phyloP scores from a whole-genome alignment of 2,113 vertebrate genomes.

The Trichomycterus rosablanca region DNA sequence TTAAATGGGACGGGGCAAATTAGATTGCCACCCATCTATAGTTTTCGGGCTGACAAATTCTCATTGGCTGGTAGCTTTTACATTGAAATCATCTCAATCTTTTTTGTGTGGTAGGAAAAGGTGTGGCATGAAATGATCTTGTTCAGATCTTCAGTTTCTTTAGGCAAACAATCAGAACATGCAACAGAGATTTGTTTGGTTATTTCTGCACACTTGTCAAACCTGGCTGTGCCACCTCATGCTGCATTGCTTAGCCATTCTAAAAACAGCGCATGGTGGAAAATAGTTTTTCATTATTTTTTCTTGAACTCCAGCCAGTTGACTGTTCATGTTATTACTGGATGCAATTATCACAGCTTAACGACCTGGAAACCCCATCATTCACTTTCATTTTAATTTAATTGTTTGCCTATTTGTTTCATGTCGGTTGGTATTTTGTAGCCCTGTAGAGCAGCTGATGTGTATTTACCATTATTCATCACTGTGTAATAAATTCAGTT shows the following conservation, averaged over 20 bases:
- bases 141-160: too few relatives aligned
- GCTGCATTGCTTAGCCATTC: neutral
- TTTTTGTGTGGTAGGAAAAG: too few relatives aligned
- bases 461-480: neutral
- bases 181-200: conserved; percentile 16
- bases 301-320: conserved; percentile 11
- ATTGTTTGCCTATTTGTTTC: conserved; percentile 16
- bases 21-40: too few relatives aligned
- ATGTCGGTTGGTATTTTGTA: conserved; percentile 1
- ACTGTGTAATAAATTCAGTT: neutral
- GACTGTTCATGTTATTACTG: conserved; percentile 10
- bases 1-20: too few relatives aligned
- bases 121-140: too few relatives aligned
- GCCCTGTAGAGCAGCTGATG: neutral
- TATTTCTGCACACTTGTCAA: conserved; percentile 27
- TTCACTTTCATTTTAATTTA: conserved; percentile 14
- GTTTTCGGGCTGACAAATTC: too few relatives aligned
- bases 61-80: too few relatives aligned
- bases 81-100: too few relatives aligned
- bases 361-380: conserved; percentile 6
- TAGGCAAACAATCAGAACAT: too few relatives aligned
- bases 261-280: conserved; percentile 15
- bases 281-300: conserved; percentile 1
- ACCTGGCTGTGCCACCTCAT: neutral
- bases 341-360: conserved; percentile 30